These are phyloP conservation scores for Nyctereutes procyonoides DNA, from an alignment of 2,113 vertebrate genomes.

Conservation along the genomic window DNA sequence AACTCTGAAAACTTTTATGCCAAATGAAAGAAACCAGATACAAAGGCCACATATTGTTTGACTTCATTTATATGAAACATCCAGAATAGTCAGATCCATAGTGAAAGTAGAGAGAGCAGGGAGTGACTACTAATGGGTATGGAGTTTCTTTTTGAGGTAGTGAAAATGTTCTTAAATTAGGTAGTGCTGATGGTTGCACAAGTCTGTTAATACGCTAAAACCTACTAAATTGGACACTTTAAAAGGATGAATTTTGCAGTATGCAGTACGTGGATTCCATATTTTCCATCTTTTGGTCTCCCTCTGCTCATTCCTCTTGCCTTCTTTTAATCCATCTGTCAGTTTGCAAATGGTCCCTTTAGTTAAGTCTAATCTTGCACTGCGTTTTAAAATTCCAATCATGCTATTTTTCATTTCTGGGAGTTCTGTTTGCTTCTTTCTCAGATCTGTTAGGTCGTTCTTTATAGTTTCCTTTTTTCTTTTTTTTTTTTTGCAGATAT, in stretches of 20 bases:
- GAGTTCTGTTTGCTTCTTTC: constrained; percentile 45
- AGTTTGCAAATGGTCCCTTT: neutral
- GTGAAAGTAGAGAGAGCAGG: neutral
- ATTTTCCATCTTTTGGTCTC: neutral
- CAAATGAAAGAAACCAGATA: neutral
- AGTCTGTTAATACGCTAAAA: neutral
- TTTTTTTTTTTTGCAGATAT: neutral
- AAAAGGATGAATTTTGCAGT: neutral
- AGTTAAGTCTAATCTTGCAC: constrained; percentile 17
- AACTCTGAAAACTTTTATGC: neutral
- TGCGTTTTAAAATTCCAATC: constrained; percentile 24
- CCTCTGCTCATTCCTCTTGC: constrained; percentile 16
- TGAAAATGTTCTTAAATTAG: neutral
- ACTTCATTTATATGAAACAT: neutral
- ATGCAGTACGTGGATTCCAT: neutral
- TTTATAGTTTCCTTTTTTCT: constrained; percentile 8
- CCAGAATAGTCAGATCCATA: neutral
- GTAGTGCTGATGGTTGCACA: neutral
- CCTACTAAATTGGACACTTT: neutral
- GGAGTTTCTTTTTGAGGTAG: neutral
- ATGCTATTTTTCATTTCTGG: neutral
- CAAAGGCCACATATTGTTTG: neutral
- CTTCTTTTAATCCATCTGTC: constrained; percentile 6
- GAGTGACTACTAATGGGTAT: neutral
- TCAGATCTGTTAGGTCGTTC: neutral